Evolutionary conservation across 2,797 vertebrate genomes (phyloP).

Genomic region (Sparidentex hasta): DNA sequence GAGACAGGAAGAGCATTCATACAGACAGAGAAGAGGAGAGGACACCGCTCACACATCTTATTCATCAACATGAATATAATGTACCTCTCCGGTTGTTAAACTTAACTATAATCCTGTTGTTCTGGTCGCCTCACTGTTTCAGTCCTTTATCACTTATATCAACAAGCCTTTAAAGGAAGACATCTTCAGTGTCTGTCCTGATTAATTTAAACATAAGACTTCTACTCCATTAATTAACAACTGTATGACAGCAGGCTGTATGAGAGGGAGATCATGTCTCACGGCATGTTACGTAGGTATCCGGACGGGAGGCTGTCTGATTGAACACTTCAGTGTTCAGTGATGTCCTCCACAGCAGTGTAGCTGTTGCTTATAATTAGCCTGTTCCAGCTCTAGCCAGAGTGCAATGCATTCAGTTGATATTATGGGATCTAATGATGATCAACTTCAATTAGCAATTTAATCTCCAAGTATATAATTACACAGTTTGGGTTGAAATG

Average conservation of each 20-base stretch:
- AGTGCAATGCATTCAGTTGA: neutral
- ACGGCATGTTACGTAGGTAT: neutral
- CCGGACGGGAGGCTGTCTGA: neutral
- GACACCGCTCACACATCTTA: no score
- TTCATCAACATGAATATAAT: neutral
- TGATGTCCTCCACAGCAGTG: neutral
- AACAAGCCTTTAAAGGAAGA: neutral
- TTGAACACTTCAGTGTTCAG: neutral
- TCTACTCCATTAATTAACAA: neutral
- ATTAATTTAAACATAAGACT: conserved; percentile 5
- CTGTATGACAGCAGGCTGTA: neutral
- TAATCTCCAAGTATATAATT: no score
- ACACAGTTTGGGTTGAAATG: no score
- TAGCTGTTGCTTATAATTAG: neutral
- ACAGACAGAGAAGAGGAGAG: no score
- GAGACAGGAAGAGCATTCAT: no score
- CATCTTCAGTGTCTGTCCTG: neutral
- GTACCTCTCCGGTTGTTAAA: neutral
- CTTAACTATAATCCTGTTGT: neutral
- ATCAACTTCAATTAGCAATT: no score
- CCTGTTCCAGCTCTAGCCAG: neutral
- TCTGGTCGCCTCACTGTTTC: neutral
- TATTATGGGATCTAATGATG: no score
- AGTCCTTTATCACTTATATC: neutral
- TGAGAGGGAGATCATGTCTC: neutral